A percentile compares a stretch with the other conserved stretches of the same genome.
phyloP scores from a whole-genome alignment of 2,113 vertebrate species.

The Cavia porcellus region DNA sequence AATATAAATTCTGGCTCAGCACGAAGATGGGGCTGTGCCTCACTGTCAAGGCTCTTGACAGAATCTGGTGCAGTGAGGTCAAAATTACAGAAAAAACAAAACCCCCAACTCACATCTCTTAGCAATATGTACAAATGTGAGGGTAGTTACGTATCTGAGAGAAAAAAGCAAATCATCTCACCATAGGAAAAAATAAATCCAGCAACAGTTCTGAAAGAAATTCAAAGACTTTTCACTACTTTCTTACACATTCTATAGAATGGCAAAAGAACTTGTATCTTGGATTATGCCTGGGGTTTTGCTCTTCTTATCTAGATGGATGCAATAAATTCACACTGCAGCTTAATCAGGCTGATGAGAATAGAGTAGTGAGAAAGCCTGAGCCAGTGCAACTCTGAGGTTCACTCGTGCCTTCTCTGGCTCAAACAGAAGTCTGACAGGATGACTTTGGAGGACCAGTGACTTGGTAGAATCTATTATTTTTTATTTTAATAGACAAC shows the following conservation, averaged over 20 bases:
- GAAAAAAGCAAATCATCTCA: not conserved
- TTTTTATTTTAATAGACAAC: not conserved
- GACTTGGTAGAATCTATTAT: not conserved
- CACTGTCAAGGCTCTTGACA: not conserved
- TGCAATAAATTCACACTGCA: not conserved
- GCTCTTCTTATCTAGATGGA: not conserved
- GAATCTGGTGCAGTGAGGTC: not conserved
- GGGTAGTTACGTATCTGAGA: not conserved
- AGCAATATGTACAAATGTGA: not conserved
- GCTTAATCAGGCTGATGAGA: not conserved
- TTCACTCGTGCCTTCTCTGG: not conserved
- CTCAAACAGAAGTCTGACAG: not conserved
- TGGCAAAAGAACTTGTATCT: not conserved
- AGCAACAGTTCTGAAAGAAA: not conserved
- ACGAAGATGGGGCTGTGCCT: not conserved
- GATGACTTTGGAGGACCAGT: too few relatives aligned
- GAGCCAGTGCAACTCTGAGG: not conserved
- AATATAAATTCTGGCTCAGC: not conserved
- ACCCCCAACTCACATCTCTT: not conserved
- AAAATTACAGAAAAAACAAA: not conserved
- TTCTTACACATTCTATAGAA: not conserved
- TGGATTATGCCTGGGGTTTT: not conserved
- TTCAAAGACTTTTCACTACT: not conserved
- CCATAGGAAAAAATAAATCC: not conserved
- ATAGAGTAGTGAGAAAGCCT: fast-evolving